Base-by-base conservation (phyloP, 2,113 vertebrate genomes). In the Pygoscelis antarcticus region DNA sequence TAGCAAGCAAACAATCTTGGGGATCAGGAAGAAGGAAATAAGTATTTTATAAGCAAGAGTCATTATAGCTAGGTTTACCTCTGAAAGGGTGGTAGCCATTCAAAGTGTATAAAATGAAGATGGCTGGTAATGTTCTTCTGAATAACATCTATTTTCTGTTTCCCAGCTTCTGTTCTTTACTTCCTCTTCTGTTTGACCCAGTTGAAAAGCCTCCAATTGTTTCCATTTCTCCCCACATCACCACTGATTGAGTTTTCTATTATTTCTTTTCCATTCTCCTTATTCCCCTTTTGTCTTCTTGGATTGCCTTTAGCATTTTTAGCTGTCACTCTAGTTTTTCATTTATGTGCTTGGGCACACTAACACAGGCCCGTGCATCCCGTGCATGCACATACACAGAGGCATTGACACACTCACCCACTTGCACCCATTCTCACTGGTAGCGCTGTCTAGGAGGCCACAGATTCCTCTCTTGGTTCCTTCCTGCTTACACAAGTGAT, bases 241-340 rank as follows among this genome's bases (percentile, higher is more conserved):
- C 14, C 51, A 40, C 29, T 68, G 69, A 75, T 14, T 75, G 75
- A 83, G 54, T 74, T 88, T 93, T 81, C 82, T 83, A n/a, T 90
- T 90, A 55, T 68, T 95, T 84, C 51, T 86, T 70, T 88, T 70
- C 58, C 25, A 32, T 89, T 93, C 42, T 69, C 16, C 32, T 89
- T 64, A 86, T 75, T 88, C 55, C 21, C 5, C 18, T 46, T 97
- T 87, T 80, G 83, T 85, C 57, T 94, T 44, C 21, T 54, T 55
- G n/a, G 44, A 47, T 54, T 87, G 77, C 77, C 92, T 91, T 89
- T 86, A 81, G 74, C 58, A 77, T 60, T 96, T 95, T 77, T 66
- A 80, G 51, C 95, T 85, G 83, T 83, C 90, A 91, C 30, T 93
- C 66, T 60, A 58, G 66, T 65, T 93, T 91, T 90, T 84, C 61